These are phyloP conservation scores for Acrobasis suavella DNA, from an alignment of 2,888 invertebrate genomes.

Conservation along the genomic window DNA sequence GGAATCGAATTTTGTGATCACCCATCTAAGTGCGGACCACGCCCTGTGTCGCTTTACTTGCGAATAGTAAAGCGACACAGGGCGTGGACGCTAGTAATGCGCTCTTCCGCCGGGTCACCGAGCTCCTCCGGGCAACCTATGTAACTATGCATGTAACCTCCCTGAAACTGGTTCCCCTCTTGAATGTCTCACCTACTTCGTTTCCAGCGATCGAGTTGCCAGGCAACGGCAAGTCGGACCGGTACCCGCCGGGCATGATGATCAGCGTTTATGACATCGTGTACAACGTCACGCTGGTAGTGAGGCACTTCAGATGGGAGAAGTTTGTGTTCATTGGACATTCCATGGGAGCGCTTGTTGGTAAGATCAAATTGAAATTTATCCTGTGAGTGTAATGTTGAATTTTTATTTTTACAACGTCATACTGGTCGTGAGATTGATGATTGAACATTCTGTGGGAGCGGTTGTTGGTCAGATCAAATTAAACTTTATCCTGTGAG, in stretches of 20 bases:
- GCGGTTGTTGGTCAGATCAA: background rate
- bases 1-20: no score
- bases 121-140: no score
- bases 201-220: slow-evolving; percentile 68
- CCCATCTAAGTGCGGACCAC: no score
- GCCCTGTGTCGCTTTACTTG: no score
- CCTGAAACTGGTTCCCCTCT: no score
- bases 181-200: no score
- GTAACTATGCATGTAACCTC: no score
- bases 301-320: slow-evolving; percentile 40
- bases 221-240: slow-evolving; percentile 77
- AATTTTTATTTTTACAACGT: background rate
- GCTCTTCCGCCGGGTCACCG: no score
- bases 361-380: slow-evolving; percentile 31
- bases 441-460: background rate
- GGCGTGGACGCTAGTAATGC: no score
- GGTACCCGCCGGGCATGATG: slow-evolving; percentile 58
- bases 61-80: no score
- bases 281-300: slow-evolving; percentile 33
- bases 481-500: background rate
- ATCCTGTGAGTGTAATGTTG: background rate
- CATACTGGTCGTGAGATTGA: no score
- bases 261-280: slow-evolving; percentile 34
- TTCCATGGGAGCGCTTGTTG: slow-evolving; percentile 46
- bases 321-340: slow-evolving; percentile 41